Conservation (phyloP, 2,113 vertebrate genomes). For the Pituophis catenifer region DNA sequence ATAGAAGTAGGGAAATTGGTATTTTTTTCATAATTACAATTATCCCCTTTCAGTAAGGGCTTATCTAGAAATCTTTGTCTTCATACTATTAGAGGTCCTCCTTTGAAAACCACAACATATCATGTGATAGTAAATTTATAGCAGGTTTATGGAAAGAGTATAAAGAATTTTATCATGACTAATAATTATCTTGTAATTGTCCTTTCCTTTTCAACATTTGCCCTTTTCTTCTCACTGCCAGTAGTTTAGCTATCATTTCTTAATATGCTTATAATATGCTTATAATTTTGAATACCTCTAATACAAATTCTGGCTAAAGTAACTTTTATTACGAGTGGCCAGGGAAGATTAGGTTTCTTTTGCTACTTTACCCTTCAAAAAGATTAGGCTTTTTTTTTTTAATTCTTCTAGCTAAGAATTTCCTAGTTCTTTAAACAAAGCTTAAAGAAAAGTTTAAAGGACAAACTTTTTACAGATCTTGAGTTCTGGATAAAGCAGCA, state of each 20-base stretch:
- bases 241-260: neutral
- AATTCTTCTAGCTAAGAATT: neutral
- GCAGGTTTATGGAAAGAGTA: neutral
- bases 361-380: neutral
- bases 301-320: neutral
- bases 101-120: neutral
- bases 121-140: neutral
- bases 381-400: neutral
- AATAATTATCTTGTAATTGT: neutral
- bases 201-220: neutral
- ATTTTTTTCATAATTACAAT: conserved; percentile 6
- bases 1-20: neutral
- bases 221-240: neutral
- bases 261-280: neutral
- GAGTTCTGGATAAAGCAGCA: neutral
- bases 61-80: conserved; percentile 1
- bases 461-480: neutral
- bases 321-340: neutral
- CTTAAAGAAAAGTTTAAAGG: too few relatives aligned
- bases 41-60: neutral
- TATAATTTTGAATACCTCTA: neutral
- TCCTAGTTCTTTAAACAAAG: neutral
- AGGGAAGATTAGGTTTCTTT: neutral
- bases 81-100: neutral
- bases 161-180: conserved; percentile 1